These are phyloP conservation scores for Rhyacichthys aspro DNA, from an alignment of 2,797 vertebrate genomes.

Conservation along the genomic window DNA sequence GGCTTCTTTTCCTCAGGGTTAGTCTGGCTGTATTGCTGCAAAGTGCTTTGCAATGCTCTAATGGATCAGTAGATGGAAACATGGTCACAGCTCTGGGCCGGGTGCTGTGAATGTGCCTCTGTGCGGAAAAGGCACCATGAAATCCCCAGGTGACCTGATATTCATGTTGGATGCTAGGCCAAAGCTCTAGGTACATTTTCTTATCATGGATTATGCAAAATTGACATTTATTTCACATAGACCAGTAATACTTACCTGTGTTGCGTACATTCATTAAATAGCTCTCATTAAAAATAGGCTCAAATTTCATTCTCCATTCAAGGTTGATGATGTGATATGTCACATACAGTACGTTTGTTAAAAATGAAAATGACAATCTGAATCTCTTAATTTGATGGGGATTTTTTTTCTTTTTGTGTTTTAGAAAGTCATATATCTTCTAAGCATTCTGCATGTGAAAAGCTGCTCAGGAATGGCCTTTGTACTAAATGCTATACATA, in stretches of 20 bases:
- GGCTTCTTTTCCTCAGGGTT: slow-evolving; percentile 14
- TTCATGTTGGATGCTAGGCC: slow-evolving; percentile 5
- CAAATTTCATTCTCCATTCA: slow-evolving; percentile 1
- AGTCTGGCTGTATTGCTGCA: slow-evolving; percentile 10
- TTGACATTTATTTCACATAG: slow-evolving; percentile 12
- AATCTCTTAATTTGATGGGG: too few relatives aligned
- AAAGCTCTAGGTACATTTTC: slow-evolving; percentile 10
- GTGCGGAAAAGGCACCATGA: slow-evolving; percentile 3
- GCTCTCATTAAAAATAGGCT: background rate
- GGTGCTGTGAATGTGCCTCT: slow-evolving; percentile 4
- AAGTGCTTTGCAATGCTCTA: slow-evolving; percentile 45
- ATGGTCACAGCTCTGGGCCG: slow-evolving; percentile 25
- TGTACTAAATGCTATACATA: too few relatives aligned
- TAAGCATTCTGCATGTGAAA: too few relatives aligned
- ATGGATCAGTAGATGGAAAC: slow-evolving; percentile 68
- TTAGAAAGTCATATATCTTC: too few relatives aligned
- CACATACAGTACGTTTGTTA: too few relatives aligned
- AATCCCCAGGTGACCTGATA: slow-evolving; percentile 27
- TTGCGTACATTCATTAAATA: slow-evolving; percentile 6
- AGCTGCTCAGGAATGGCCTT: too few relatives aligned
- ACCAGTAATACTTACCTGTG: background rate
- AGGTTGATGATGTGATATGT: too few relatives aligned
- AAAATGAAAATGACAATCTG: too few relatives aligned
- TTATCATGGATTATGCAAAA: background rate
- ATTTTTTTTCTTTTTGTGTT: too few relatives aligned